phyloP scores from a whole-genome alignment of 2,888 invertebrate species.

The Aleiodes alternator region DNA sequence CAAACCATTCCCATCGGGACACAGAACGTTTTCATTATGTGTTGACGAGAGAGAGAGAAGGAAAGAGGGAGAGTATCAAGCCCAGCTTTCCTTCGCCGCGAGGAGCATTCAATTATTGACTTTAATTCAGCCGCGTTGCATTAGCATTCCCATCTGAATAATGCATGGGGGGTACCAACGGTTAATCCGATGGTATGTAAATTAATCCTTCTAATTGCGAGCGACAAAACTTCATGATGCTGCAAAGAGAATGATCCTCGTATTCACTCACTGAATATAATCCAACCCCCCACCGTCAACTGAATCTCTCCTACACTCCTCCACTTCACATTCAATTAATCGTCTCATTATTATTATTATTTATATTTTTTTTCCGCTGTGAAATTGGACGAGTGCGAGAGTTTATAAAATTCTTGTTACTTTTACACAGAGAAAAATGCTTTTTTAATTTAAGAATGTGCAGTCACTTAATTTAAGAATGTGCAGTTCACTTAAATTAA shows the following conservation, averaged over 20 bases:
- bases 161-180: conserved; percentile 68
- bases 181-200: conserved; percentile 73
- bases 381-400: no score
- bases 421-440: no score
- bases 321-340: conserved; percentile 38
- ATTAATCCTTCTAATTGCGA: conserved; percentile 73
- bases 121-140: conserved; percentile 60
- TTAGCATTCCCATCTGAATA: conserved; percentile 71
- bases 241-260: conserved; percentile 46
- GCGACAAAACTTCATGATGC: conserved; percentile 64
- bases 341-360: conserved; percentile 14
- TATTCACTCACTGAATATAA: conserved; percentile 35
- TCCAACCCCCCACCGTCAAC: conserved; percentile 12
- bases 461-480: no score
- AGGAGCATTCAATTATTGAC: conserved; percentile 63
- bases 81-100: conserved; percentile 50
- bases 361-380: background rate
- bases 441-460: no score
- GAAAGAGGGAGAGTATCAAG: conserved; percentile 46
- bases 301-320: conserved; percentile 32
- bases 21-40: conserved; percentile 31
- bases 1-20: conserved; percentile 19
- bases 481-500: no score
- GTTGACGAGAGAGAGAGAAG: conserved; percentile 2
- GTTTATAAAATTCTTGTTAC: no score